These are phyloP conservation scores for Puntigrus tetrazona DNA, from an alignment of 2,113 vertebrate species.

Conservation along the genomic window DNA sequence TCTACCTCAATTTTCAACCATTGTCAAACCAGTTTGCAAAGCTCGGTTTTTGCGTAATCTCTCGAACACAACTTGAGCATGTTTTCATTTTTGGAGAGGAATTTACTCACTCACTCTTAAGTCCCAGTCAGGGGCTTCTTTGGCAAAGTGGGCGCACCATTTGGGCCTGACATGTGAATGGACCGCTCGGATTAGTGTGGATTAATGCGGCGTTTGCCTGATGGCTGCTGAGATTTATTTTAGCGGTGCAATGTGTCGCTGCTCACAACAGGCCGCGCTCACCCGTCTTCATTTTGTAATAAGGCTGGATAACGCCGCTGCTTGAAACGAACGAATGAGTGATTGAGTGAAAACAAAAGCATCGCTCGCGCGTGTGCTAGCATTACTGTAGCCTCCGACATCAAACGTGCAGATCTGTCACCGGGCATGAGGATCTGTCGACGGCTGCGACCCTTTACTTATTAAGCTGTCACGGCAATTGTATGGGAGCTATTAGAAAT, in stretches of 20 bases:
- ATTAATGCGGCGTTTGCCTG: constrained; percentile 51
- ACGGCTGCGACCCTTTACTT: constrained; percentile 22
- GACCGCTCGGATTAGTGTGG: constrained; percentile 35
- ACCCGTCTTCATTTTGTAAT: constrained; percentile 26
- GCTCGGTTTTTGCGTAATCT: constrained; percentile 30
- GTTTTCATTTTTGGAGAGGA: constrained; percentile 39
- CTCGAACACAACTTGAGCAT: constrained; percentile 6
- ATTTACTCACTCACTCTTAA: constrained; percentile 26
- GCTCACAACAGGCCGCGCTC: background rate
- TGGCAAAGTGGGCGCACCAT: constrained; percentile 19
- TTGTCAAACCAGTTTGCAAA: constrained; percentile 18
- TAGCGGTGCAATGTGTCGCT: constrained; percentile 40
- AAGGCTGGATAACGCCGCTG: background rate
- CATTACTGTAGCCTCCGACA: background rate
- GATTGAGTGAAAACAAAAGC: constrained; percentile 42
- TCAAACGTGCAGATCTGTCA: constrained; percentile 38
- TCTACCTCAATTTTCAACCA: background rate
- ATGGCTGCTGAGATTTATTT: constrained; percentile 47
- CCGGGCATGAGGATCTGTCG: constrained; percentile 10
- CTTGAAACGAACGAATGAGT: background rate
- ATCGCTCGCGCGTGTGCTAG: background rate
- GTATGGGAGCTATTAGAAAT: constrained; percentile 49
- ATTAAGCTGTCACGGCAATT: constrained; percentile 43
- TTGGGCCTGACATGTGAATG: constrained; percentile 48
- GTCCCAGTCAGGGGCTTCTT: constrained; percentile 36